phyloP scores from a whole-genome alignment of 2,797 vertebrate genomes.

The Melanotaenia pygmaea region DNA sequence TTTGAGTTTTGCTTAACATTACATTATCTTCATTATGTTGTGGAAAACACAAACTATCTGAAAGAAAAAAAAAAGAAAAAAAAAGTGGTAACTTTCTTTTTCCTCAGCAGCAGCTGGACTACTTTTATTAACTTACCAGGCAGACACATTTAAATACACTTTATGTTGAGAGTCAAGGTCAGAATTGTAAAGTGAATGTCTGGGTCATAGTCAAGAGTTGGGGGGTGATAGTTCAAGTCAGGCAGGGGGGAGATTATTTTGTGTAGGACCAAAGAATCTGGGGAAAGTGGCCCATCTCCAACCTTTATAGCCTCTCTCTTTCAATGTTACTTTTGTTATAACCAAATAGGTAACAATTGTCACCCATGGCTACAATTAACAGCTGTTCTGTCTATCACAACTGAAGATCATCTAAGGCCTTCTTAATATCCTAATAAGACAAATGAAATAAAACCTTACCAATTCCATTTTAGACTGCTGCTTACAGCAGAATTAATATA shows the following conservation, averaged over 20 bases:
- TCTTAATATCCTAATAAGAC: background rate
- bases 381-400: background rate
- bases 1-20: slow-evolving; percentile 4
- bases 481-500: background rate
- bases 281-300: too few species aligned
- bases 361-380: background rate
- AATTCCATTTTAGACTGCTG: slow-evolving; percentile 8
- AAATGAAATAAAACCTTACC: background rate
- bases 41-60: too few species aligned
- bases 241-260: too few species aligned
- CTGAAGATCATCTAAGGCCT: background rate
- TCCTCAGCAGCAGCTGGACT: background rate
- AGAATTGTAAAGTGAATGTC: background rate
- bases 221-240: background rate
- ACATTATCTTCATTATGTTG: background rate
- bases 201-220: background rate
- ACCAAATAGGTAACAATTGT: background rate
- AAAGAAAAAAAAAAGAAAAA: background rate
- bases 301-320: background rate
- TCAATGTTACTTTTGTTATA: background rate
- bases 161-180: background rate
- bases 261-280: too few species aligned
- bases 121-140: background rate
- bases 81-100: background rate
- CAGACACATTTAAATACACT: too few species aligned